A percentile compares a stretch with the other conserved stretches of the same genome.
phyloP scores from a whole-genome alignment of 2,888 invertebrate genomes.

The Argyra leucocephala region DNA sequence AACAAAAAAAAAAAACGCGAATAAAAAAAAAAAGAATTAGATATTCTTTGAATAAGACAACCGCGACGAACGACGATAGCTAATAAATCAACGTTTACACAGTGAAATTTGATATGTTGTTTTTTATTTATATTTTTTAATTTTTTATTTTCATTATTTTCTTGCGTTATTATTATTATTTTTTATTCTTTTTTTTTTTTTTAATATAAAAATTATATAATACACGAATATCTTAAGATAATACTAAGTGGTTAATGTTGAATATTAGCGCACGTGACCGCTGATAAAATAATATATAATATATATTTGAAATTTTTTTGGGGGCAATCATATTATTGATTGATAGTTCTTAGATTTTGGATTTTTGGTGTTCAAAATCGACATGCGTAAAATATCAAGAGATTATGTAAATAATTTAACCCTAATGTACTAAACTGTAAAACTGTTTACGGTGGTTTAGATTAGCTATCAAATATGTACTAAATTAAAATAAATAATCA shows the following conservation, averaged over 20 bases:
- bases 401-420: too few species aligned
- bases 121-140: neutral
- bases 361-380: too few species aligned
- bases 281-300: neutral
- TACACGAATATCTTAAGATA: slow-evolving; percentile 3
- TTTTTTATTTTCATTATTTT: too few species aligned
- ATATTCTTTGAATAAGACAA: neutral
- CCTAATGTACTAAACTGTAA: too few species aligned
- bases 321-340: too few species aligned
- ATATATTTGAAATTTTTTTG: too few species aligned
- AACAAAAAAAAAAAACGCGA: neutral
- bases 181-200: neutral
- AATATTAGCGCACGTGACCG: slow-evolving; percentile 3
- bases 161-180: neutral
- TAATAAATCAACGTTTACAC: slow-evolving; percentile 6
- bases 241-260: slow-evolving; percentile 1
- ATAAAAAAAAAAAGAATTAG: neutral
- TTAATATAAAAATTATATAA: neutral
- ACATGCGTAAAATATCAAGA: too few species aligned
- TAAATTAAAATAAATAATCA: too few species aligned
- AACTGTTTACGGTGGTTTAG: too few species aligned
- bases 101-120: neutral
- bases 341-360: too few species aligned
- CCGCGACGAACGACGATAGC: slow-evolving; percentile 3
- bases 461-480: too few species aligned